Evolutionary conservation across 2,113 vertebrate genomes (phyloP).

Genomic region (Engraulis encrasicolus): DNA sequence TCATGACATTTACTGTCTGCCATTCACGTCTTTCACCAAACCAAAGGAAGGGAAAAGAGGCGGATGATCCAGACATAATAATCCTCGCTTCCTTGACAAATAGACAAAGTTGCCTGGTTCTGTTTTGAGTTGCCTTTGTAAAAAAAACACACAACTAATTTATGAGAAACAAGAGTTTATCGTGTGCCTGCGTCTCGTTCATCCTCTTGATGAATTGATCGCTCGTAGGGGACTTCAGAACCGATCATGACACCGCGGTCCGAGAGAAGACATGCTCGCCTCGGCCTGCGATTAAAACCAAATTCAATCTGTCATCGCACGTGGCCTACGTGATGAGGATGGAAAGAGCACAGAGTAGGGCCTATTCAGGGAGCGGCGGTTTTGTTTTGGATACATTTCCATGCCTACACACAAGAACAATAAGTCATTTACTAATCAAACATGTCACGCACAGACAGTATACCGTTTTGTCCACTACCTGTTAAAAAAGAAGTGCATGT

Average conservation of each 20-base stretch:
- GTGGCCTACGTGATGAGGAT: not conserved
- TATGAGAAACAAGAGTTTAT: not conserved
- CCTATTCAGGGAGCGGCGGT: not conserved
- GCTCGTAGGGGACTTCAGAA: not conserved
- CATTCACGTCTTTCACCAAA: not conserved
- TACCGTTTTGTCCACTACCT: not conserved
- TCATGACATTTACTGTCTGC: not conserved
- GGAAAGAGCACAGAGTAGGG: not conserved
- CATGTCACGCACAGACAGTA: not conserved
- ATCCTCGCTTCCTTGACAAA: not conserved
- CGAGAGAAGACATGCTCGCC: constrained; percentile 11
- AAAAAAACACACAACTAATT: not conserved
- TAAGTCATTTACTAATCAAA: not conserved
- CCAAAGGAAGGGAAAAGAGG: not conserved
- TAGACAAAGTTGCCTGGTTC: not conserved
- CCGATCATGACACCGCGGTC: not conserved
- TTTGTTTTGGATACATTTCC: constrained; percentile 21
- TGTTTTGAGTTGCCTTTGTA: not conserved
- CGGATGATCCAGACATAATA: not conserved
- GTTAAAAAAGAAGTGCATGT: not conserved
- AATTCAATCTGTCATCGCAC: constrained; percentile 21
- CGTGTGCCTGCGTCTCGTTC: not conserved
- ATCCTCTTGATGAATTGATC: not conserved
- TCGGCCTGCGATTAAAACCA: constrained; percentile 14
- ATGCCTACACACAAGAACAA: not conserved